Base-by-base conservation (phyloP, 2,888 invertebrate genomes). In the Polymixis lichenea region DNA sequence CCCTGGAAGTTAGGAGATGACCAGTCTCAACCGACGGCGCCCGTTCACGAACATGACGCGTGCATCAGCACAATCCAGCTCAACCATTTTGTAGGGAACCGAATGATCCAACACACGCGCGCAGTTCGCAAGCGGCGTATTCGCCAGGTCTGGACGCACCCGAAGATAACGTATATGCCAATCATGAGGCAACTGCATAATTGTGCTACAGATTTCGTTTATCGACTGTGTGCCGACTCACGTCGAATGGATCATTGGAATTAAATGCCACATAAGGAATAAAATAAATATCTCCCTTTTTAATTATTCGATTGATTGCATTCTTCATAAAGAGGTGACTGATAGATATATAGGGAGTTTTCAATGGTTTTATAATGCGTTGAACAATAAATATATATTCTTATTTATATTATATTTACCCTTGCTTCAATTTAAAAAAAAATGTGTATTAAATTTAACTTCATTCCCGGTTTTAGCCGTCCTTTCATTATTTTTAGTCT, bases 291-390 rank as follows among this genome's bases (percentile, higher is more conserved):
- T 9, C 6, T 43, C 38, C 22, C 43, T 72, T 68, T 22, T 43
- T 13, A 13, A 13, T 22, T 22, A 51, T 61, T 28, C 22, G 22
- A 38, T 72, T 72, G 73, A 51, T 73, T 28, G 25, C 15, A 53
- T 8, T 72, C 17, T 25, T 72, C 15, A 43, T n/a, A 19, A n/a
- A 61, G 0, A 32, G 32, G 19, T 49, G 19, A 71, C 4, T 25
- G 43, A 17, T n/a, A 1, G 15, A n/a, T n/a, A n/a, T n/a, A 38
- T 58, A 58, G 25, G 13, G 32, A 11, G 38, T 25, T 25, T n/a
- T n/a, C n/a, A n/a, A n/a, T n/a, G n/a, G n/a, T n/a, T n/a, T n/a
- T n/a, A n/a, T n/a, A n/a, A 7, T 25, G 25, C 19, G 25, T 46
- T 19, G 1, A 19, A 6, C 28, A 56, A 17, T 56, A 19, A 32